These are phyloP conservation scores for Phasianus colchicus DNA, from an alignment of 2,113 vertebrate genomes.

Conservation along the genomic window DNA sequence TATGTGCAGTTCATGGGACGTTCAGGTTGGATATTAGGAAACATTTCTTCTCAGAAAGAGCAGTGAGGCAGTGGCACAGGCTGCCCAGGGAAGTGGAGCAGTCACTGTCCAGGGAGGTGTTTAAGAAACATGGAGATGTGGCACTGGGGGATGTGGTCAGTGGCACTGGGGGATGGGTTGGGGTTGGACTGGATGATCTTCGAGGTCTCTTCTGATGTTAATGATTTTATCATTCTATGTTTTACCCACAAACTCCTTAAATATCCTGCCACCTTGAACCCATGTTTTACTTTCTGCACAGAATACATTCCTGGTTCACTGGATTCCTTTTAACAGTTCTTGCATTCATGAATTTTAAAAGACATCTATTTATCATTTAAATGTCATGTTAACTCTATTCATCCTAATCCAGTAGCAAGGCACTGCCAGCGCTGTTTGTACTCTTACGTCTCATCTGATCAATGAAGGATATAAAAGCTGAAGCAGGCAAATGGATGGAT, in stretches of 20 bases:
- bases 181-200: too few species aligned
- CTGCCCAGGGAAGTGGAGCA: too few species aligned
- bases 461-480: neutral
- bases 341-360: neutral
- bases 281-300: neutral
- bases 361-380: neutral
- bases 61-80: too few species aligned
- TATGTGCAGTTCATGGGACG: too few species aligned
- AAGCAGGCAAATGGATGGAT: conserved; percentile 4
- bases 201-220: too few species aligned
- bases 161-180: too few species aligned
- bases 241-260: neutral
- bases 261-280: neutral
- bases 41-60: too few species aligned
- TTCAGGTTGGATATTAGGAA: neutral
- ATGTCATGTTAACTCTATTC: neutral
- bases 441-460: neutral
- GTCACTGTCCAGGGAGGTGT: too few species aligned
- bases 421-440: neutral
- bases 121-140: too few species aligned
- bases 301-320: neutral
- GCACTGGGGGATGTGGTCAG: too few species aligned
- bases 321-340: neutral
- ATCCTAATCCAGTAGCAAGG: neutral
- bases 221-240: too few species aligned